Percentiles rank a stretch among this genome's conserved stretches.
phyloP scores from a whole-genome alignment of 1,140 invertebrate genomes.

The Trichonephila clavipes region DNA sequence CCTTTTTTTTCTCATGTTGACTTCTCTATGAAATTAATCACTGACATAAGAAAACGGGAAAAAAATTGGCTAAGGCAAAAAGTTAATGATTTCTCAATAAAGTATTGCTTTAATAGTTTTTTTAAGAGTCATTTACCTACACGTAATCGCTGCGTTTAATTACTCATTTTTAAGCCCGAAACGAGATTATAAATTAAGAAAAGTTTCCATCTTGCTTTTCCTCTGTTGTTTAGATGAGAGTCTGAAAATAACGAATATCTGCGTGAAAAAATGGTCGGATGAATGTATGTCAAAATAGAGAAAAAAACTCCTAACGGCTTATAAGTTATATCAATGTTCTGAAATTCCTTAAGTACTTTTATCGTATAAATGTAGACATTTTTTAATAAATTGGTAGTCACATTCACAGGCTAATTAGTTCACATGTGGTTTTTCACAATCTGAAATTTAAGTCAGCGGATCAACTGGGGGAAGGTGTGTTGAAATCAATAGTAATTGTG shows the following conservation, averaged over 20 bases:
- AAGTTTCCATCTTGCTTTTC: not conserved
- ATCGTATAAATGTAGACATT: not conserved
- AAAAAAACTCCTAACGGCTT: not conserved
- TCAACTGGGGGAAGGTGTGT: not conserved
- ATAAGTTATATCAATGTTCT: not conserved
- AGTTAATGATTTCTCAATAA: constrained; percentile 75
- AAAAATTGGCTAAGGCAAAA: constrained; percentile 56
- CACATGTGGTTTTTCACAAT: not conserved
- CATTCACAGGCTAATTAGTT: not conserved
- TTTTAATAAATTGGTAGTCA: not conserved
- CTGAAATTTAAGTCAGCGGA: not conserved
- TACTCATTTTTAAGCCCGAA: constrained; percentile 72
- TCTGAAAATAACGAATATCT: not conserved
- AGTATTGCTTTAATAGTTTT: constrained; percentile 71
- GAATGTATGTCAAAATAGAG: not conserved
- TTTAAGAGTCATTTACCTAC: constrained; percentile 45
- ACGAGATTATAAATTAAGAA: constrained; percentile 59
- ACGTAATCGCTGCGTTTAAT: constrained; percentile 59
- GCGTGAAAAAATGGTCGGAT: not conserved
- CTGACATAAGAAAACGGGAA: constrained; percentile 28
- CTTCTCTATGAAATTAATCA: constrained; percentile 70
- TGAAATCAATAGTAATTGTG: no score
- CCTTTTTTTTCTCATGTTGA: constrained; percentile 63
- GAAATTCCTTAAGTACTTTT: not conserved
- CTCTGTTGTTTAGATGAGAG: not conserved